Evolutionary conservation across 1,140 invertebrate genomes (phyloP).

Genomic region (Drosophila parvula): DNA sequence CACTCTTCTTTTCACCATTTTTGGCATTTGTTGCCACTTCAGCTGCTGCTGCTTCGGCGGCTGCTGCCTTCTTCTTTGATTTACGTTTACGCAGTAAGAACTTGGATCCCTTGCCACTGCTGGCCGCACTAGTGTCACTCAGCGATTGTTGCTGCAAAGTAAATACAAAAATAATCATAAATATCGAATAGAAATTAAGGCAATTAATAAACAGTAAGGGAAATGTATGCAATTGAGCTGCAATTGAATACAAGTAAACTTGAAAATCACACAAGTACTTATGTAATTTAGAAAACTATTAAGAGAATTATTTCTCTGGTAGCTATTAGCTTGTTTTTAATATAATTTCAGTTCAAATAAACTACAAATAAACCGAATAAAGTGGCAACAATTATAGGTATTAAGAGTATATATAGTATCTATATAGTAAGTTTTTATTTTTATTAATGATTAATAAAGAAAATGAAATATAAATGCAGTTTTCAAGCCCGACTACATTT

Average conservation of each 20-base stretch:
- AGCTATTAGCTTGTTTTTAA: too few relatives aligned
- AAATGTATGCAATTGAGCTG: too few relatives aligned
- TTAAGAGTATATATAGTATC: too few relatives aligned
- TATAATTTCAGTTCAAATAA: neutral
- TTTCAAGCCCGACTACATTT: conserved; percentile 1
- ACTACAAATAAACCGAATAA: neutral
- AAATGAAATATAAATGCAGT: neutral
- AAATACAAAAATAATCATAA: neutral
- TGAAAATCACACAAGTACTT: too few relatives aligned
- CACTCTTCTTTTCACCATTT: conserved; percentile 26
- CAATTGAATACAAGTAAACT: too few relatives aligned
- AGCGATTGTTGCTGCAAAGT: conserved; percentile 64
- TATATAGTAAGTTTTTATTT: too few relatives aligned
- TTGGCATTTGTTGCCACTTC: conserved; percentile 6
- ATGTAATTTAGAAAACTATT: too few relatives aligned
- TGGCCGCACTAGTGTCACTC: conserved; percentile 75
- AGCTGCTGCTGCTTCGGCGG: conserved; percentile 8
- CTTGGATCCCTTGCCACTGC: conserved; percentile 69
- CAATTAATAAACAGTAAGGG: neutral
- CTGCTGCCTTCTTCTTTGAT: conserved; percentile 57
- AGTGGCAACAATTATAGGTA: too few relatives aligned
- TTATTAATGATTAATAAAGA: too few relatives aligned
- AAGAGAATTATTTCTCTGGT: too few relatives aligned
- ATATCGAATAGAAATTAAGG: conserved; percentile 1
- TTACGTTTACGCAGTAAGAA: conserved; percentile 73